Evolutionary conservation across 2,797 vertebrate species (phyloP).

Genomic region (Gallinago solitaria): DNA sequence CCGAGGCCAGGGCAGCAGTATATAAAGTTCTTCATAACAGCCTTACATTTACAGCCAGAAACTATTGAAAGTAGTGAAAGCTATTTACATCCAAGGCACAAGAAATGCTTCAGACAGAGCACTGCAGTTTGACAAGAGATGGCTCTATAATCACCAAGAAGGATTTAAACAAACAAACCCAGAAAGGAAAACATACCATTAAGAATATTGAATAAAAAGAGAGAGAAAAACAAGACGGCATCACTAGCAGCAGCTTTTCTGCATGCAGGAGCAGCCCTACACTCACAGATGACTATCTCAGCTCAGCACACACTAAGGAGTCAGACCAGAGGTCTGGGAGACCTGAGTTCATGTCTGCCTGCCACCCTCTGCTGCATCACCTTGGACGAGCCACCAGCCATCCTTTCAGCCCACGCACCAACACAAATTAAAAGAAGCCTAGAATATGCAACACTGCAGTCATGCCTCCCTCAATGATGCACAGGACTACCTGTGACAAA

Average conservation of each 20-base stretch:
- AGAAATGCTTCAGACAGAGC: neutral
- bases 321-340: neutral
- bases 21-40: neutral
- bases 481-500: neutral
- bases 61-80: neutral
- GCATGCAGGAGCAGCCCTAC: neutral
- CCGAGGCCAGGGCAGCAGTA: neutral
- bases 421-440: neutral
- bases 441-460: neutral
- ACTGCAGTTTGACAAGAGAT: neutral
- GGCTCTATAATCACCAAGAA: neutral
- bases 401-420: rapidly evolving
- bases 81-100: neutral
- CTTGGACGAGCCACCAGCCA: neutral
- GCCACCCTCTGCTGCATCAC: neutral
- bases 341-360: neutral
- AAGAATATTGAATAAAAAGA: neutral
- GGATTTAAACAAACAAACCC: neutral
- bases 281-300: neutral
- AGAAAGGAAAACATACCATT: neutral
- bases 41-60: neutral
- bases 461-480: neutral
- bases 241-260: neutral
- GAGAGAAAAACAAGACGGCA: neutral
- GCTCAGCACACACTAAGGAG: neutral